Conservation (phyloP, 2,113 vertebrate species). For the Cephalopholis sonnerati region DNA sequence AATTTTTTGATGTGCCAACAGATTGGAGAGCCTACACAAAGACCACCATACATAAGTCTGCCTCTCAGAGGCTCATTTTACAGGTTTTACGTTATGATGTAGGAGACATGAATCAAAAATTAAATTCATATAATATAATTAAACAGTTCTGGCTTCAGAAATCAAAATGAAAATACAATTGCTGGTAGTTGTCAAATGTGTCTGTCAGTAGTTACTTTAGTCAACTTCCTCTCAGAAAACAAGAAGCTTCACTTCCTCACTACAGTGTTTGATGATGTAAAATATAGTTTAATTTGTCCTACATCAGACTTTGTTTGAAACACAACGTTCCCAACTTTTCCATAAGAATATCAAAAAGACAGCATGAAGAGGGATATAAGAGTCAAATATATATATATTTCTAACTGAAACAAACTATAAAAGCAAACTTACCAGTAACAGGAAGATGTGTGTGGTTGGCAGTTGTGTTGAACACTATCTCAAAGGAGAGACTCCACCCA, state of each 20-base stretch:
- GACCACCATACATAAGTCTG: too few species aligned
- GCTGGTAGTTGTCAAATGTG: neutral
- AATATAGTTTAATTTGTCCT: neutral
- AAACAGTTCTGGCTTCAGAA: neutral
- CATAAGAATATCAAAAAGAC: neutral
- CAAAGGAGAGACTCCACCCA: neutral
- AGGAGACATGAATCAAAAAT: neutral
- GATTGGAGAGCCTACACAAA: too few species aligned
- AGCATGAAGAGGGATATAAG: neutral
- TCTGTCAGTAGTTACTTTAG: neutral
- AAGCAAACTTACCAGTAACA: slow-evolving; percentile 33
- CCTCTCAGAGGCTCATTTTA: too few species aligned
- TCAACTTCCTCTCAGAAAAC: slow-evolving; percentile 13
- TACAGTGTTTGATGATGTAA: neutral
- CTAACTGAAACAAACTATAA: neutral
- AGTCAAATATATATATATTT: neutral
- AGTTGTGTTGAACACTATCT: neutral
- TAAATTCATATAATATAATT: neutral
- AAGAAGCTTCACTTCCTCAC: slow-evolving; percentile 1
- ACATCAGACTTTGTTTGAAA: neutral
- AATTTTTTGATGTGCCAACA: too few species aligned
- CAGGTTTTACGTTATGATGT: too few species aligned
- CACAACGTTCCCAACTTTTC: neutral
- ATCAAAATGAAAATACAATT: neutral
- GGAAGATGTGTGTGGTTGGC: slow-evolving; percentile 16